Conservation (phyloP, 2,113 vertebrate species). For the Cheilinus undulatus region DNA sequence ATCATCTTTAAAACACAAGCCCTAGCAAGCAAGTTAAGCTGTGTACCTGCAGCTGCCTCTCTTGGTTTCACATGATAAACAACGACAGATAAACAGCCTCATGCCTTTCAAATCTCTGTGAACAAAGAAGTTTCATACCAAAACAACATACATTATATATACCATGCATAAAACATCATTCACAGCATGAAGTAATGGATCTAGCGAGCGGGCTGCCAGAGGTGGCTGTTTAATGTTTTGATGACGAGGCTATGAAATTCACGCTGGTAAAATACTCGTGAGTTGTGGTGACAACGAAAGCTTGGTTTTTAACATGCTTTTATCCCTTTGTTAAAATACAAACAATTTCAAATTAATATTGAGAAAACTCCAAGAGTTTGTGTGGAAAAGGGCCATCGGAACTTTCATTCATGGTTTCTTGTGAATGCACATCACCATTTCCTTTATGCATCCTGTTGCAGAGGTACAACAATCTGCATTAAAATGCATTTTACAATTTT, state of each 20-base stretch:
- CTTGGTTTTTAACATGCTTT: conserved; percentile 21
- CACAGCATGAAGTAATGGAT: conserved; percentile 27
- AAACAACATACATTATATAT: conserved; percentile 30
- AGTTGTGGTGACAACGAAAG: background rate
- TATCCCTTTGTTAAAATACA: background rate
- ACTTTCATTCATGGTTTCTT: background rate
- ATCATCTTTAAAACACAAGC: background rate
- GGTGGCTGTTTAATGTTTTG: conserved; percentile 37
- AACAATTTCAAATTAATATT: conserved; percentile 9
- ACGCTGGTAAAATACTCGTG: conserved; percentile 16
- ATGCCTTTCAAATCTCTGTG: background rate
- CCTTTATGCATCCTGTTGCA: background rate
- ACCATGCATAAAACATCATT: conserved; percentile 45
- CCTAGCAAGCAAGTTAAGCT: background rate
- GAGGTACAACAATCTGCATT: too few relatives aligned
- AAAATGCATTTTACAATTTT: too few relatives aligned
- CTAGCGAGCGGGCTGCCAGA: conserved; percentile 14
- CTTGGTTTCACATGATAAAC: background rate
- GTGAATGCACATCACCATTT: background rate
- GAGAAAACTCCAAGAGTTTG: too few relatives aligned
- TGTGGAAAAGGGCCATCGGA: too few relatives aligned
- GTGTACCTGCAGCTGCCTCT: background rate
- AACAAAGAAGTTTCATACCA: conserved; percentile 24
- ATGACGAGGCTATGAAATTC: conserved; percentile 33
- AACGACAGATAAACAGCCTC: background rate